These are phyloP conservation scores for Psittacara wagleri DNA, from an alignment of 2,113 vertebrate genomes.

Conservation along the genomic window DNA sequence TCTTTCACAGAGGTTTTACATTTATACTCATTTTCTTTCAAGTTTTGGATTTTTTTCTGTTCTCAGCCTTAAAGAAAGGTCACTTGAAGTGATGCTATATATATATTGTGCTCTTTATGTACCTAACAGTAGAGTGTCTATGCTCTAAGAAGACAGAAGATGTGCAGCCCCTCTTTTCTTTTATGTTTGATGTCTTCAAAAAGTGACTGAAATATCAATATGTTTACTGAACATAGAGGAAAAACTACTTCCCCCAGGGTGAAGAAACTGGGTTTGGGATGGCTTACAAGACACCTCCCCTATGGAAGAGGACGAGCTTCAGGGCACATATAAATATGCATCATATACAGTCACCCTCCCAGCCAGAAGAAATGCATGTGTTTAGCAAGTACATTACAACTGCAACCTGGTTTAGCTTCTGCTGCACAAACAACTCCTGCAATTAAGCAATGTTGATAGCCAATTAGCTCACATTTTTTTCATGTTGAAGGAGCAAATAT, in stretches of 20 bases:
- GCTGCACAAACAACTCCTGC: constrained; percentile 24
- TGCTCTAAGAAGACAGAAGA: not conserved
- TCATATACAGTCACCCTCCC: not conserved
- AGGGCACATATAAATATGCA: constrained; percentile 49
- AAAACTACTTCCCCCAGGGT: constrained; percentile 13
- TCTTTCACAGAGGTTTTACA: not conserved
- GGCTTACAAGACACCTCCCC: constrained; percentile 3
- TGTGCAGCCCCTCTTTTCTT: not conserved
- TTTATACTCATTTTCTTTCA: not conserved
- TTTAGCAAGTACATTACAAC: constrained; percentile 37
- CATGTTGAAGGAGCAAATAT: not conserved
- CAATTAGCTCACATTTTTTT: constrained; percentile 12
- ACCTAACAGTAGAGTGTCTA: not conserved
- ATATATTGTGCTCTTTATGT: not conserved
- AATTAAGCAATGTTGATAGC: constrained; percentile 28
- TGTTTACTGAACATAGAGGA: constrained; percentile 23
- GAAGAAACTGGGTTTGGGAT: constrained; percentile 22
- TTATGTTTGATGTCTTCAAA: constrained; percentile 48
- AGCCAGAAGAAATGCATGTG: constrained; percentile 5
- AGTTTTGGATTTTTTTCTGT: not conserved
- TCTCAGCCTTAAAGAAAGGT: not conserved
- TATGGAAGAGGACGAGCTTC: constrained; percentile 33
- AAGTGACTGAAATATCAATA: constrained; percentile 48
- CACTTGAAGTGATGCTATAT: not conserved
- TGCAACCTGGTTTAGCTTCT: constrained; percentile 39